A percentile compares a stretch with the other conserved stretches of the same genome.
Conservation (phyloP, 1,140 invertebrate species). For the Ostrea denselamellosa region DNA sequence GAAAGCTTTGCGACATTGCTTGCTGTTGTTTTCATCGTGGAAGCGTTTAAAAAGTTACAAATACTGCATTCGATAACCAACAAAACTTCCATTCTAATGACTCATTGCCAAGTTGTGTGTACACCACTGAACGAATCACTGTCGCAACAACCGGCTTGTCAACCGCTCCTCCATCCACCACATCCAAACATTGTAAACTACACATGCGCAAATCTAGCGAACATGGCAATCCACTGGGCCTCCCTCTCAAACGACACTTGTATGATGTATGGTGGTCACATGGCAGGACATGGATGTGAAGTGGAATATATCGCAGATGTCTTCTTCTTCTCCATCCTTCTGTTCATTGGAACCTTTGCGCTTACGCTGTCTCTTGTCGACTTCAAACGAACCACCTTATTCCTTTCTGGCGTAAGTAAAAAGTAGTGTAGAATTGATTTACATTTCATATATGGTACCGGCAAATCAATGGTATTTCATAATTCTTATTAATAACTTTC, state of each 20-base stretch:
- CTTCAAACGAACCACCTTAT: conserved; percentile 97
- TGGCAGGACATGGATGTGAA: conserved; percentile 86
- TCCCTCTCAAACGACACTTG: conserved; percentile 46
- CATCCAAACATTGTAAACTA: conserved; percentile 46
- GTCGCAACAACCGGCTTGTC: conserved; percentile 16
- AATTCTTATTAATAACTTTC: too few species aligned
- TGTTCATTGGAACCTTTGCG: conserved; percentile 95
- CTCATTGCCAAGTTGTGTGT: conserved; percentile 55
- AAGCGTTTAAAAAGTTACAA: conserved; percentile 85
- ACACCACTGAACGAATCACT: background rate
- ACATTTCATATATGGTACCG: too few species aligned
- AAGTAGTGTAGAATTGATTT: too few species aligned
- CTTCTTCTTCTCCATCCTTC: conserved; percentile 95
- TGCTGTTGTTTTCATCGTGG: conserved; percentile 99
- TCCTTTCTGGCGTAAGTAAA: too few species aligned
- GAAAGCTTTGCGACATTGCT: conserved; percentile 99
- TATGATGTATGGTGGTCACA: conserved; percentile 85
- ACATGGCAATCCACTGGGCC: conserved; percentile 52
- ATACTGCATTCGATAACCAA: conserved; percentile 63
- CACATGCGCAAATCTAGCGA: conserved; percentile 48
- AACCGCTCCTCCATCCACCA: background rate
- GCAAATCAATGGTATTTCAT: too few species aligned
- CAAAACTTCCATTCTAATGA: conserved; percentile 58
- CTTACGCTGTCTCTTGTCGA: conserved; percentile 92
- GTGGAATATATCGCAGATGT: conserved; percentile 83